Evolutionary conservation across 2,888 invertebrate species (phyloP).

Genomic region (Piscicola geometra): DNA sequence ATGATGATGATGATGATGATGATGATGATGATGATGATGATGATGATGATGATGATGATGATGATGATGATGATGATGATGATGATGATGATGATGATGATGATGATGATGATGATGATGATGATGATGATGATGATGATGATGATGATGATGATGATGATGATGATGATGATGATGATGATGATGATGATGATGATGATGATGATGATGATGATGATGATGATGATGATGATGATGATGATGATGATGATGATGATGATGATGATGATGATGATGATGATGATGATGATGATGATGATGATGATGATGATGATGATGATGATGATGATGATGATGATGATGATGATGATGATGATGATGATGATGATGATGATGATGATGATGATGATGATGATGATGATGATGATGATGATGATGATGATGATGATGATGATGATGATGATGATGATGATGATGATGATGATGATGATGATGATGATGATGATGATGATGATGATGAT

Average conservation of each 20-base stretch:
- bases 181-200: slow-evolving; percentile 20
- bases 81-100: slow-evolving; percentile 17
- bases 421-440: slow-evolving; percentile 23
- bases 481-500: slow-evolving; percentile 24
- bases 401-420: slow-evolving; percentile 26
- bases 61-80: slow-evolving; percentile 13
- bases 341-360: slow-evolving; percentile 25
- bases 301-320: slow-evolving; percentile 22
- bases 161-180: slow-evolving; percentile 7
- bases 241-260: slow-evolving; percentile 21
- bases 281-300: slow-evolving; percentile 22
- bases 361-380: slow-evolving; percentile 25
- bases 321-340: slow-evolving; percentile 23
- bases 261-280: slow-evolving; percentile 17
- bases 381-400: slow-evolving; percentile 22
- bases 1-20: slow-evolving; percentile 17
- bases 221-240: slow-evolving; percentile 20
- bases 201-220: slow-evolving; percentile 20
- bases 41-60: slow-evolving; percentile 12
- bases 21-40: slow-evolving; percentile 14
- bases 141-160: slow-evolving; percentile 21
- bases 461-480: slow-evolving; percentile 21
- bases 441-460: slow-evolving; percentile 26
- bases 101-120: slow-evolving; percentile 18
- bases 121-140: slow-evolving; percentile 20